Evolutionary conservation across 2,797 vertebrate species (phyloP), one percentile per base, ranked within the genome.

Genomic region (Danio aesculapii): DNA sequence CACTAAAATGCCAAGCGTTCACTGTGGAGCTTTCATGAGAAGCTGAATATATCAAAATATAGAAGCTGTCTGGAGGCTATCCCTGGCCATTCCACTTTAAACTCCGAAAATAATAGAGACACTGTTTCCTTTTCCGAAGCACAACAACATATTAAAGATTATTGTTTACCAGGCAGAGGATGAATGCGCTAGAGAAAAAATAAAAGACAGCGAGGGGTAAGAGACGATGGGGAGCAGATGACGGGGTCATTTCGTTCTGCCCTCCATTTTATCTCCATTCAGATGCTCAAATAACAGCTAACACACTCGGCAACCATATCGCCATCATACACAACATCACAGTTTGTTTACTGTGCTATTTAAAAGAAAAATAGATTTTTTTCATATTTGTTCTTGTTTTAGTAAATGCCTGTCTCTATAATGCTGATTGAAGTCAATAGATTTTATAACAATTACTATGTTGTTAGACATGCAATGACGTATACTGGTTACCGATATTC

Each of bases 181-280:
- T 52, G 49, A 76, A 19, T 21, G 59, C 64, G 71, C 55, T 12
- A 67, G 39, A 81, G 30, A 55, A 58, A 77, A 44, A 63, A 53
- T 44, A 39, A 53, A 71, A 79, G 64, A 79, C 70, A 79, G 46
- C 53, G 69, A 57, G 12, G 68, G 49, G 41, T 6, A 70, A 64
- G 13, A 78, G 64, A 81, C 66, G 59, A 77, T 50, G 67, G 64
- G 17, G 59, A 74, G 62, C 75, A 74, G 70, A 76, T 55, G 75
- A 73, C 69, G 59, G 77, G 84, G 78, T 85, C 78, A 81, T 80
- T 82, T 81, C 63, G 74, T 77, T 62, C 64, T 70, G 43, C 62
- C 61, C 81, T 80, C 49, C 71, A 75, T 82, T 78, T 79, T 78
- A 70, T 74, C 50, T 82, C 76, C 14, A 76, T 43, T 66, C 78